Conservation (phyloP, 2,888 invertebrate species). For the Eilema griseolum region DNA sequence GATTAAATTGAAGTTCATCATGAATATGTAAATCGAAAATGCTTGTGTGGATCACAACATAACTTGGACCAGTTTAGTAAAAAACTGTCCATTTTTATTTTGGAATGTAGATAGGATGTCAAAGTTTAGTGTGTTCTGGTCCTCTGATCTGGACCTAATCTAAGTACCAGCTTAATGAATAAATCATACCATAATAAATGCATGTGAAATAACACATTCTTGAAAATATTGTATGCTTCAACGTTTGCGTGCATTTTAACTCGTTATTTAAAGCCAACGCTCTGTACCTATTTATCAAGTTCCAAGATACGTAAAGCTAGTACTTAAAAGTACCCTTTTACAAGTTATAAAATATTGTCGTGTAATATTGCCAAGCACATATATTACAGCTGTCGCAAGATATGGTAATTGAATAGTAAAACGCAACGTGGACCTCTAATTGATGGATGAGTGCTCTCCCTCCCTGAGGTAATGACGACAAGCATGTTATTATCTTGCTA, state of each 20-base stretch:
- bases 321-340: neutral
- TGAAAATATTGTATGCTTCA: neutral
- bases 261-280: neutral
- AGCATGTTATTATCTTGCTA: neutral
- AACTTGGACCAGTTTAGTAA: too few relatives aligned
- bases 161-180: too few relatives aligned
- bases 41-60: too few relatives aligned
- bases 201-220: too few relatives aligned
- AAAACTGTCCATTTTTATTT: too few relatives aligned
- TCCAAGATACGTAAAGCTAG: neutral
- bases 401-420: neutral
- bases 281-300: neutral
- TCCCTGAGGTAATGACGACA: neutral
- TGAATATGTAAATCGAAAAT: too few relatives aligned
- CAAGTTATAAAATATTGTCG: neutral
- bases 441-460: neutral
- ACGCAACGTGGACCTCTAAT: neutral
- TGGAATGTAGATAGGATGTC: too few relatives aligned
- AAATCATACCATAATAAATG: too few relatives aligned
- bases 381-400: neutral
- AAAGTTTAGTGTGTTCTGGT: too few relatives aligned
- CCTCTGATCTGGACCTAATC: too few relatives aligned
- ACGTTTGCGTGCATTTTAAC: neutral
- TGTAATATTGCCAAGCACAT: neutral
- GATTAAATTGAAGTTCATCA: neutral